Conservation (phyloP, 2,113 vertebrate genomes). For the Drymodes brunneopygia region DNA sequence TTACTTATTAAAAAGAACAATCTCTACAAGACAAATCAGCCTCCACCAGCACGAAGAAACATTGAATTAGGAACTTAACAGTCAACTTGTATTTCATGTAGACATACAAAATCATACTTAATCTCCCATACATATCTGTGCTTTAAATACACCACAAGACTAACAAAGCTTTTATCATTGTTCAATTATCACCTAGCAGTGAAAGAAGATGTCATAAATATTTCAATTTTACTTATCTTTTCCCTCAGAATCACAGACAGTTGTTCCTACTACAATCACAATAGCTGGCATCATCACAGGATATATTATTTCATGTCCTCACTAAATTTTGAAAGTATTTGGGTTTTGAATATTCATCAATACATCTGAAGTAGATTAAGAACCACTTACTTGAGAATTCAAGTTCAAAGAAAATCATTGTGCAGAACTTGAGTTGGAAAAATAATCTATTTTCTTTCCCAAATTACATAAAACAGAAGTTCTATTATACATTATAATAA, state of each 20-base stretch:
- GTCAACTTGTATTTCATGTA: background rate
- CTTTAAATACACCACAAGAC: background rate
- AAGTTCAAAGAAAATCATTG: background rate
- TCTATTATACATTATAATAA: background rate
- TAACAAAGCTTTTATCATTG: background rate
- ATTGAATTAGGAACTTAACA: background rate
- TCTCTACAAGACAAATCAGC: background rate
- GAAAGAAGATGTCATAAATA: background rate
- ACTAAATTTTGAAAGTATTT: background rate
- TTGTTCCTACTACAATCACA: background rate
- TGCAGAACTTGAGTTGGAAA: background rate
- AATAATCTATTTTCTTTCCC: background rate
- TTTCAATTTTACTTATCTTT: background rate
- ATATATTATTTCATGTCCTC: background rate
- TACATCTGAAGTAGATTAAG: background rate
- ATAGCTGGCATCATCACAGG: background rate
- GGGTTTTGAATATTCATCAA: background rate
- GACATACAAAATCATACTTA: background rate
- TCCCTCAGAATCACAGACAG: background rate
- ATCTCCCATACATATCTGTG: background rate
- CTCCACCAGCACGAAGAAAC: background rate
- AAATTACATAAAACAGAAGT: background rate
- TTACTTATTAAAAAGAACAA: background rate
- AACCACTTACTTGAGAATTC: background rate
- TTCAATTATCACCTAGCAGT: background rate